phyloP scores from a whole-genome alignment of 2,797 vertebrate species.

The Mycteria americana region DNA sequence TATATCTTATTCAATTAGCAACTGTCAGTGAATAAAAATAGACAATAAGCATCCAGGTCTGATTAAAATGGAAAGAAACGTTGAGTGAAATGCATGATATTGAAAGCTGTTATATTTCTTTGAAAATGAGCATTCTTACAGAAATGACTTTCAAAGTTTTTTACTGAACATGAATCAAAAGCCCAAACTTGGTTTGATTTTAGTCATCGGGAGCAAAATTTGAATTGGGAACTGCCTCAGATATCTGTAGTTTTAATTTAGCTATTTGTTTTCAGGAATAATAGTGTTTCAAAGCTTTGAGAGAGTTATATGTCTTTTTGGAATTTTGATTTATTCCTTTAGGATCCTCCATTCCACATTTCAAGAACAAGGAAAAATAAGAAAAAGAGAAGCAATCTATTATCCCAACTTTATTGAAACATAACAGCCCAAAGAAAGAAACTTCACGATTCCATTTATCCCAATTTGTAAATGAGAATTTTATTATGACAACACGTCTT shows the following conservation, averaged over 20 bases:
- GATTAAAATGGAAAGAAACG: slow-evolving; percentile 10
- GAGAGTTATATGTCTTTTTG: neutral
- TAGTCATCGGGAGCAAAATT: neutral
- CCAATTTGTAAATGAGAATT: neutral
- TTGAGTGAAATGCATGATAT: neutral
- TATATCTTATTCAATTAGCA: slow-evolving; percentile 37
- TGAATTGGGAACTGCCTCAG: neutral
- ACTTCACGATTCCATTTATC: neutral
- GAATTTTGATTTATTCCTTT: neutral
- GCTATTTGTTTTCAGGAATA: slow-evolving; percentile 19
- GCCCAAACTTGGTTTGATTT: slow-evolving; percentile 16
- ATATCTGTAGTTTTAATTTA: slow-evolving; percentile 3
- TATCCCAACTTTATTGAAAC: neutral
- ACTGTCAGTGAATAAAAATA: slow-evolving; percentile 19
- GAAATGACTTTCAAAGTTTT: slow-evolving; percentile 33
- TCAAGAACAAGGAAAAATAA: neutral
- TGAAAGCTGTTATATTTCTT: slow-evolving; percentile 26
- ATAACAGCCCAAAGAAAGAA: neutral
- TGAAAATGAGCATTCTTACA: slow-evolving; percentile 7
- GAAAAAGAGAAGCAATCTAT: neutral
- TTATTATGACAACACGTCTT: neutral
- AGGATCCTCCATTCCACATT: neutral
- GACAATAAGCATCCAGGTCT: slow-evolving; percentile 38
- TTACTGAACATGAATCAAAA: neutral
- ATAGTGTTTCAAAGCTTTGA: slow-evolving; percentile 5